Percentiles rank a stretch among this genome's conserved stretches.
Conservation (phyloP, 2,113 vertebrate genomes). For the Malurus elegans region DNA sequence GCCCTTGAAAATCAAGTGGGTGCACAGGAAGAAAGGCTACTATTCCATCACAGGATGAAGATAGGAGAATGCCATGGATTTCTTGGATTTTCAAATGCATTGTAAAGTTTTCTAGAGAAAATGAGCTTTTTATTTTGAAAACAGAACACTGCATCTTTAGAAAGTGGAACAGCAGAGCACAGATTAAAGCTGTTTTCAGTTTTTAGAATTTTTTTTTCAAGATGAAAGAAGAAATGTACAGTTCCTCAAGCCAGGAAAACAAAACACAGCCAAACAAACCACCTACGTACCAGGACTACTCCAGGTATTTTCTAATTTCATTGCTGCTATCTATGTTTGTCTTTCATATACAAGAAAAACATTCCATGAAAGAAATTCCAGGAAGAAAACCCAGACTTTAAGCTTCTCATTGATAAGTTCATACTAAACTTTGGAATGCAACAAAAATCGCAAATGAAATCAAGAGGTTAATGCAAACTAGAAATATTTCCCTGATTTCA, state of each 20-base stretch:
- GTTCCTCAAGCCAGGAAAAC: not conserved
- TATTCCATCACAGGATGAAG: not conserved
- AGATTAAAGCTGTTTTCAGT: not conserved
- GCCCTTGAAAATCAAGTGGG: conserved; percentile 6
- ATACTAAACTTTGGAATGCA: not conserved
- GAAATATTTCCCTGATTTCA: not conserved
- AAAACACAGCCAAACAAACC: not conserved
- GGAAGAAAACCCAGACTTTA: not conserved
- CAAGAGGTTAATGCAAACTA: not conserved
- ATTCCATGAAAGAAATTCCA: not conserved
- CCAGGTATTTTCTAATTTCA: not conserved
- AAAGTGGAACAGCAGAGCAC: not conserved
- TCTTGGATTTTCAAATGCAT: not conserved
- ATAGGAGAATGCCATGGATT: not conserved
- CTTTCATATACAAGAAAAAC: not conserved
- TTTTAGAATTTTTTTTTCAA: not conserved
- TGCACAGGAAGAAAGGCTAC: not conserved
- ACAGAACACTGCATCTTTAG: not conserved
- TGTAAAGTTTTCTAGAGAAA: not conserved
- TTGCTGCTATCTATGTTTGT: not conserved
- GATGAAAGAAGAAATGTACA: not conserved
- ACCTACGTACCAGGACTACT: not conserved
- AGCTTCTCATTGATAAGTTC: not conserved
- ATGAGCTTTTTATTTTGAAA: not conserved
- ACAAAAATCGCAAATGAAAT: not conserved